Evolutionary conservation across 2,888 invertebrate genomes (phyloP).

Genomic region (Apamea epomidion): DNA sequence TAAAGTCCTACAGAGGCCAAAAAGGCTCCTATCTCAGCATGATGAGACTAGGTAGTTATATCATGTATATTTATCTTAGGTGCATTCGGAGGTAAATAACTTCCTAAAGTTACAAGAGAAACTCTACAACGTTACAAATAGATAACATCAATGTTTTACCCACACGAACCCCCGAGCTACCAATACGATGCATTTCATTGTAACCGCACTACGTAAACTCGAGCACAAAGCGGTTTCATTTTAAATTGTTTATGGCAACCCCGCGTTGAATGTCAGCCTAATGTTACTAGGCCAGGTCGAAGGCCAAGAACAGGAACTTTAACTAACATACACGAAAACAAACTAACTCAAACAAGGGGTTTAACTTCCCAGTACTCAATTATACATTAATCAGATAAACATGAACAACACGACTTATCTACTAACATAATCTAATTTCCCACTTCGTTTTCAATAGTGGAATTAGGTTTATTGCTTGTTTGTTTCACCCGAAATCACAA

Average conservation of each 20-base stretch:
- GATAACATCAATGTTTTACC: slow-evolving; percentile 31
- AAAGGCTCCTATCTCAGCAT: neutral
- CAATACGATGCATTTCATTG: slow-evolving; percentile 42
- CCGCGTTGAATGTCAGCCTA: slow-evolving; percentile 53
- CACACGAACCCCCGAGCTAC: slow-evolving; percentile 11
- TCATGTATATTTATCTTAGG: neutral
- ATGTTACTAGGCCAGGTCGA: slow-evolving; percentile 57
- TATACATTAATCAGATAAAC: slow-evolving; percentile 59
- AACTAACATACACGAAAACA: slow-evolving; percentile 46
- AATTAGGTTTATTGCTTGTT: slow-evolving; percentile 56
- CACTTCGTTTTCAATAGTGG: slow-evolving; percentile 58
- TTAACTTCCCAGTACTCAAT: slow-evolving; percentile 52
- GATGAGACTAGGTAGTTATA: neutral
- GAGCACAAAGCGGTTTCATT: slow-evolving; percentile 48
- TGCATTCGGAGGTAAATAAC: neutral
- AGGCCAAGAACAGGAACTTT: slow-evolving; percentile 52
- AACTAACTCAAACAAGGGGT: slow-evolving; percentile 36
- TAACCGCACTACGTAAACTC: slow-evolving; percentile 31
- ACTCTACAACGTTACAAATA: slow-evolving; percentile 3
- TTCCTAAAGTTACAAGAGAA: slow-evolving; percentile 8
- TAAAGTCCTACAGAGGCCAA: too few relatives aligned
- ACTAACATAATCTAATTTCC: slow-evolving; percentile 61
- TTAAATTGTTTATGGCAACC: slow-evolving; percentile 52
- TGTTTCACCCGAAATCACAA: slow-evolving; percentile 67
- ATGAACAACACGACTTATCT: slow-evolving; percentile 59